Conservation (phyloP, 2,888 invertebrate genomes). For the Colletes collaris region DNA sequence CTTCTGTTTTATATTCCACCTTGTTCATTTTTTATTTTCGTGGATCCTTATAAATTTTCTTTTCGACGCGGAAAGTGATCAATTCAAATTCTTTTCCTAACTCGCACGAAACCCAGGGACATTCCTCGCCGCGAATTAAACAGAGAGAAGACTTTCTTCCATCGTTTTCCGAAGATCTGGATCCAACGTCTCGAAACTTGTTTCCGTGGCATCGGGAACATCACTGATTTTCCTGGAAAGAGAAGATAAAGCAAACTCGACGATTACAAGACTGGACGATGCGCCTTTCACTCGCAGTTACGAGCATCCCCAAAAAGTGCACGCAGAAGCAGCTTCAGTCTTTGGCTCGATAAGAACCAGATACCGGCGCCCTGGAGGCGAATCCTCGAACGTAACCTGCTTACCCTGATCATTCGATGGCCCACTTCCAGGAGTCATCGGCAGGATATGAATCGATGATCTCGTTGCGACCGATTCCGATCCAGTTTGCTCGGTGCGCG, state of each 20-base stretch:
- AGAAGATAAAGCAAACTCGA: too few relatives aligned
- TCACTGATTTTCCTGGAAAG: not conserved
- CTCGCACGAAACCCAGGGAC: too few relatives aligned
- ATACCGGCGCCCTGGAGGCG: conserved; percentile 20
- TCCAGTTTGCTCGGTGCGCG: conserved; percentile 56
- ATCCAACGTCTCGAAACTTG: too few relatives aligned
- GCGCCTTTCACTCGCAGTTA: conserved; percentile 21
- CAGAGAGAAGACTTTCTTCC: too few relatives aligned
- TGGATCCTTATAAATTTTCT: too few relatives aligned
- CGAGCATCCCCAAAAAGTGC: conserved; percentile 23
- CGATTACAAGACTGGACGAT: not conserved
- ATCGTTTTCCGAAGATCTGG: too few relatives aligned
- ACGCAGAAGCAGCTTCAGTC: not conserved
- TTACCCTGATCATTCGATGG: conserved; percentile 65
- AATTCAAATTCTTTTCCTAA: too few relatives aligned
- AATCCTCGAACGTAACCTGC: conserved; percentile 50
- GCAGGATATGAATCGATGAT: conserved; percentile 71
- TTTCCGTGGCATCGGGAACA: too few relatives aligned
- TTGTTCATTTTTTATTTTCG: too few relatives aligned
- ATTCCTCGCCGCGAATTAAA: too few relatives aligned
- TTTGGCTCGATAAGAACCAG: conserved; percentile 8
- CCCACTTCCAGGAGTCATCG: conserved; percentile 62
- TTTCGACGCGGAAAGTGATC: too few relatives aligned
- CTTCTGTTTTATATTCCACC: too few relatives aligned
- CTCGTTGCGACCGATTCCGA: conserved; percentile 62